Base-by-base conservation (phyloP, 2,797 vertebrate species). In the Nyctalus aviator region DNA sequence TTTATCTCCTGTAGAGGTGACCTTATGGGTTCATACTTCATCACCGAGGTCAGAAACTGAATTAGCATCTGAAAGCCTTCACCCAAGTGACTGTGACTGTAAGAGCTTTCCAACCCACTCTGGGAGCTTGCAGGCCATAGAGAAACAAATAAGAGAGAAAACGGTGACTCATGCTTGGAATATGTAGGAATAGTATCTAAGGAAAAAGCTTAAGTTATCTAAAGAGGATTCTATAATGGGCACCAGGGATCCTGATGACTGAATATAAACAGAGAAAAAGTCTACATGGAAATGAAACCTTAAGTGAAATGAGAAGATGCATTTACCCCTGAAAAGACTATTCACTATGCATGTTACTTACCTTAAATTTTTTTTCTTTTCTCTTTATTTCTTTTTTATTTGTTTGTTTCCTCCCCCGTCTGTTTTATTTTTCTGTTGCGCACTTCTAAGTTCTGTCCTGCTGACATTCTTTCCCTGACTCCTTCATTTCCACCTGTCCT, bases 71-170 rank as follows among this genome's bases (percentile, higher is more conserved):
- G 69, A 53, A 89, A 84, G 59, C 64, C 27, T 55, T 85, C 57
- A 77, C 46, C 82, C 53, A 32, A 32, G 32, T 62, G 86, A 32
- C 62, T 46, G 32, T 62, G 86, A 76, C 62, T 46, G n/a, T 66
- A 17, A 81, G 77, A 89, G 27, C 84, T 50, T 66, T 57, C 25
- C 35, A 59, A 20, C 21, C 8, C 1, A 20, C 8, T 57, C 86
- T n/a, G 32, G 72, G 76, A 73, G 30, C 30, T 71, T 53, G 6
- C 41, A 78, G n/a, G 27, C 23, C 93, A 1, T 6, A 11, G 48
- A 78, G 21, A 94, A 94, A 48, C 6, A 46, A 73, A 53, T 83
- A 76, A 76, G 41, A 94, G 64, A 62, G 10, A 69, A 92, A 86
- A 79, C n/a, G 18, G 37, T 18, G n/a, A 76, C 18, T 62, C 15